These are phyloP conservation scores for Meloidogyne hapla DNA, from an alignment of 1,140 invertebrate genomes.

Conservation along the genomic window DNA sequence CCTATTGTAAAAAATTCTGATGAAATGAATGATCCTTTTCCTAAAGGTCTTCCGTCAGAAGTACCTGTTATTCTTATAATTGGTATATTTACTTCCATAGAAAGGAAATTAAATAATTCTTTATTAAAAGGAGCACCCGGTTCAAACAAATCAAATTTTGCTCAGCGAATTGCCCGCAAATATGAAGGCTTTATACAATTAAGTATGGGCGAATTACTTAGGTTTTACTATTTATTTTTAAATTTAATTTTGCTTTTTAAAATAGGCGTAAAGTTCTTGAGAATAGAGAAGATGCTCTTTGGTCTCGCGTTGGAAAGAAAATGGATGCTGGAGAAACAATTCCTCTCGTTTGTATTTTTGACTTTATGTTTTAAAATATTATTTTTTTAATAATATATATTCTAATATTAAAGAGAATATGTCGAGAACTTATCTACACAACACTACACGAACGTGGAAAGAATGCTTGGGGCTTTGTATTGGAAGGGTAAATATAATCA, in stretches of 20 bases:
- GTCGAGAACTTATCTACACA: slow-evolving; percentile 57
- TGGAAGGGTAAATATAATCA: slow-evolving; percentile 44
- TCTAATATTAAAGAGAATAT: slow-evolving; percentile 51
- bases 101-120: background rate
- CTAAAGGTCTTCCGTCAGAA: slow-evolving; percentile 53
- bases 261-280: slow-evolving; percentile 52
- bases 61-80: slow-evolving; percentile 58
- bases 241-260: background rate
- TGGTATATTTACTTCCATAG: slow-evolving; percentile 36
- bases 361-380: too few species aligned
- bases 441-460: slow-evolving; percentile 48
- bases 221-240: background rate
- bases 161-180: slow-evolving; percentile 55
- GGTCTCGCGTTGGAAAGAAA: slow-evolving; percentile 55
- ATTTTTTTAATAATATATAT: background rate
- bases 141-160: slow-evolving; percentile 54
- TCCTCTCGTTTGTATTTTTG: slow-evolving; percentile 43
- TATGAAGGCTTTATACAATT: slow-evolving; percentile 61
- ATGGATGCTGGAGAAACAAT: slow-evolving; percentile 58
- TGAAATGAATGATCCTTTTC: slow-evolving; percentile 26
- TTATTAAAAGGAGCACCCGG: slow-evolving; percentile 53
- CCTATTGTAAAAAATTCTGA: background rate
- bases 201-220: slow-evolving; percentile 57
- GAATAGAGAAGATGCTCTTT: slow-evolving; percentile 57
- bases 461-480: slow-evolving; percentile 58